Percentiles rank a stretch among this genome's conserved stretches.
These are phyloP conservation scores for Chromobotia macracanthus DNA, from an alignment of 2,797 vertebrate species.

Conservation along the genomic window DNA sequence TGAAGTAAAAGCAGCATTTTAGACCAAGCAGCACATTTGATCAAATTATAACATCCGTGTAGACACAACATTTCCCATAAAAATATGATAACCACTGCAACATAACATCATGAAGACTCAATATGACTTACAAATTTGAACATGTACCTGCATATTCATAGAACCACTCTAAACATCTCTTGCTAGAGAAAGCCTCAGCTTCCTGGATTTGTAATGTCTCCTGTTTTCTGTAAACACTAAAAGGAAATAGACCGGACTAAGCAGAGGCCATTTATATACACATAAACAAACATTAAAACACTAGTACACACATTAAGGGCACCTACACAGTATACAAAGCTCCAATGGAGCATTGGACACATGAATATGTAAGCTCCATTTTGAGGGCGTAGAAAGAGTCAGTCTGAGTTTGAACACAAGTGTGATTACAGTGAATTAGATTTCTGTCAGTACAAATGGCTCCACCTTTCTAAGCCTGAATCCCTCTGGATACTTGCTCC, in stretches of 20 bases:
- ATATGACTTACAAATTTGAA: neutral
- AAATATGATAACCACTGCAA: too few species aligned
- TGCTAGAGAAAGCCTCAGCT: constrained; percentile 97
- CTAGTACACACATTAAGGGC: neutral
- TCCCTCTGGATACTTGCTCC: too few species aligned
- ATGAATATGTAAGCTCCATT: neutral
- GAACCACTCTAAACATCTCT: constrained; percentile 98
- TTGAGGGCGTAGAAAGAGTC: neutral
- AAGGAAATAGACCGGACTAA: constrained; percentile 51
- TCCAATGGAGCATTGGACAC: neutral
- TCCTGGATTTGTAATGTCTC: constrained; percentile 91
- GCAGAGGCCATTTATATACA: constrained; percentile 43
- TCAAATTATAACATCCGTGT: too few species aligned
- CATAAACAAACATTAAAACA: constrained; percentile 18
- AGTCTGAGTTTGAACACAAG: neutral
- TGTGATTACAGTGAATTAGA: neutral
- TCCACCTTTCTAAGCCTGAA: too few species aligned
- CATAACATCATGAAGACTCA: too few species aligned
- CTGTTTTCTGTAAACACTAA: constrained; percentile 94
- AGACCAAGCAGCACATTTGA: too few species aligned
- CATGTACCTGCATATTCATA: constrained; percentile 95
- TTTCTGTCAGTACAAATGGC: neutral
- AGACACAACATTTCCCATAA: too few species aligned
- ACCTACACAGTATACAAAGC: neutral
- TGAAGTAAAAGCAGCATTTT: too few species aligned